These are phyloP conservation scores for Cyclophora punctaria DNA, from an alignment of 2,888 invertebrate species.

Conservation along the genomic window DNA sequence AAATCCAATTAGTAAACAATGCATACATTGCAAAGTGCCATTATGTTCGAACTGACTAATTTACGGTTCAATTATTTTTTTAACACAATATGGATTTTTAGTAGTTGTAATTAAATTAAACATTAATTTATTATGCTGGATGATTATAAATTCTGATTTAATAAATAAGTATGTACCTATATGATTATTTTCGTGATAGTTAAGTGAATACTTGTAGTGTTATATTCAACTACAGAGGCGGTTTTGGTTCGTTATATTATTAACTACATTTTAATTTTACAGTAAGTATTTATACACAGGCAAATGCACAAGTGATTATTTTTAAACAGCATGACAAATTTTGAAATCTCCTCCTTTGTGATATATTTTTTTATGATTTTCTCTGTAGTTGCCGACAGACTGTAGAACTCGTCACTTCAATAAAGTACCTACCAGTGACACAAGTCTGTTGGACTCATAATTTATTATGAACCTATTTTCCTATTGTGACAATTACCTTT, in stretches of 20 bases:
- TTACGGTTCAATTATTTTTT: slow-evolving; percentile 45
- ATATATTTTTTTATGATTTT: slow-evolving; percentile 18
- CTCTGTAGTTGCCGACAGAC: no score
- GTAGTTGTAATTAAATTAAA: slow-evolving; percentile 45
- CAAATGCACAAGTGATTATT: slow-evolving; percentile 30
- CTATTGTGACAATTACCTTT: slow-evolving; percentile 8
- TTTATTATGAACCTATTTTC: slow-evolving; percentile 2
- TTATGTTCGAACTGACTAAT: slow-evolving; percentile 60
- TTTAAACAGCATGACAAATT: slow-evolving; percentile 47
- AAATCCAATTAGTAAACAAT: slow-evolving; percentile 55
- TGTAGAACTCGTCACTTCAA: neutral
- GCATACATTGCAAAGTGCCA: slow-evolving; percentile 69
- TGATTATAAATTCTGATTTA: slow-evolving; percentile 52
- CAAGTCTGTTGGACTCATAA: no score
- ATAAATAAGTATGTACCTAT: slow-evolving; percentile 61
- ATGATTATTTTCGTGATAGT: slow-evolving; percentile 69
- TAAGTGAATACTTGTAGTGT: slow-evolving; percentile 62
- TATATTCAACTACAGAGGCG: slow-evolving; percentile 48
- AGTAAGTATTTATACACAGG: slow-evolving; percentile 37
- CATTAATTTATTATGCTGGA: slow-evolving; percentile 53
- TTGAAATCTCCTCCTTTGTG: slow-evolving; percentile 29
- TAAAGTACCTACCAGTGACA: neutral
- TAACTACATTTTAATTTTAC: slow-evolving; percentile 30
- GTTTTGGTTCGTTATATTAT: slow-evolving; percentile 49
- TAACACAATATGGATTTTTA: slow-evolving; percentile 46